These are phyloP conservation scores for Macrosiphum euphorbiae DNA, from an alignment of 2,888 invertebrate genomes.

Conservation along the genomic window DNA sequence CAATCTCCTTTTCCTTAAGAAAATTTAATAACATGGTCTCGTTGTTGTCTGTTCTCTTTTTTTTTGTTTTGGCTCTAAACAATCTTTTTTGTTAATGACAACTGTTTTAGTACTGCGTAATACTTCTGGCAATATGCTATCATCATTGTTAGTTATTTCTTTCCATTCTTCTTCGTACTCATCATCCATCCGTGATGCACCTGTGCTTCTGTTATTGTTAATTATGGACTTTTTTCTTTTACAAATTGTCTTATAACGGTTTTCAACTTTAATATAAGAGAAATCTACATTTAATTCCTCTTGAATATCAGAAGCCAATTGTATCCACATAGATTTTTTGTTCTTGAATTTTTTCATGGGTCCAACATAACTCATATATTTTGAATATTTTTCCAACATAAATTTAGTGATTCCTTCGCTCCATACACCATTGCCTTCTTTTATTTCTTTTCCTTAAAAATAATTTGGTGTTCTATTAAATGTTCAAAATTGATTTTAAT, in stretches of 20 bases:
- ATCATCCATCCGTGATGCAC: background rate
- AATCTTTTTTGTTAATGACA: background rate
- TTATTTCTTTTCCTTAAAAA: no score
- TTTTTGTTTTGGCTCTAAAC: background rate
- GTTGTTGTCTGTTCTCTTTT: background rate
- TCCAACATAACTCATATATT: background rate
- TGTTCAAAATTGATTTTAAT: background rate
- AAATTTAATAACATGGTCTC: background rate
- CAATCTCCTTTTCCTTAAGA: conserved; percentile 1
- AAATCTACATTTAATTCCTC: background rate
- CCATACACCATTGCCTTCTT: background rate
- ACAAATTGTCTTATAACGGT: background rate
- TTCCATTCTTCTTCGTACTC: background rate
- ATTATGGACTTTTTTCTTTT: background rate
- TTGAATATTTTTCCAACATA: background rate
- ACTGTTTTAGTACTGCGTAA: background rate
- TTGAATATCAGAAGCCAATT: background rate
- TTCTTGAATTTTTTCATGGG: background rate
- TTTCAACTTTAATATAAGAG: background rate
- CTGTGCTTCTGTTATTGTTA: conserved; percentile 11
- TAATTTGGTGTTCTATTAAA: background rate
- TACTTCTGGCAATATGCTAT: background rate
- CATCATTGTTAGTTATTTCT: background rate
- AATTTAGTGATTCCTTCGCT: background rate
- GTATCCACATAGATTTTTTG: background rate